phyloP scores from a whole-genome alignment of 2,888 invertebrate species.

The Cryptus armator region DNA sequence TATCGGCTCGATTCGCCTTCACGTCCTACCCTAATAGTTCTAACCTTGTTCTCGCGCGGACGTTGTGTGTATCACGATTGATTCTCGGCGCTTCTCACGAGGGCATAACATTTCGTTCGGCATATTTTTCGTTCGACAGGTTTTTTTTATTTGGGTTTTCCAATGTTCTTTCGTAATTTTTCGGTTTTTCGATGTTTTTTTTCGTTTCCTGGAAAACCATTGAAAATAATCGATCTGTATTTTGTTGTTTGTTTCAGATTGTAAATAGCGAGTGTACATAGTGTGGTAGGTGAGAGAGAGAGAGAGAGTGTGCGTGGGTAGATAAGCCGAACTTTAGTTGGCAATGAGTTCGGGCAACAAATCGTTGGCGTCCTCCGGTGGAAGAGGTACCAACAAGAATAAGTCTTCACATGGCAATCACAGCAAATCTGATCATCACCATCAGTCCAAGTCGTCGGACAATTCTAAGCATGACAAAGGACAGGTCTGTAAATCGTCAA shows the following conservation, averaged over 20 bases:
- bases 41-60: slow-evolving; percentile 53
- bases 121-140: background rate
- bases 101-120: background rate
- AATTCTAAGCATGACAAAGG: slow-evolving; percentile 82
- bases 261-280: slow-evolving; percentile 94
- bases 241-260: slow-evolving; percentile 87
- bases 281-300: slow-evolving; percentile 86
- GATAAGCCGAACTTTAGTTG: slow-evolving; percentile 81
- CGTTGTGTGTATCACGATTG: slow-evolving; percentile 19
- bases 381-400: slow-evolving; percentile 81
- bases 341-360: slow-evolving; percentile 84
- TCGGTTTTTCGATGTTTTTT: background rate
- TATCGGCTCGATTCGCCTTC: slow-evolving; percentile 39
- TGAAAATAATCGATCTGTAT: background rate
- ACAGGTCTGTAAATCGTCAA: slow-evolving; percentile 76
- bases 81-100: background rate
- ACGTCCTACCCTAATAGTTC: slow-evolving; percentile 65
- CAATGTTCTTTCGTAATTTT: no score
- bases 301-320: slow-evolving; percentile 66
- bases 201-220: background rate
- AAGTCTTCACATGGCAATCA: slow-evolving; percentile 82
- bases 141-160: background rate
- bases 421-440: slow-evolving; percentile 83
- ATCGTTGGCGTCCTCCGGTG: slow-evolving; percentile 82
- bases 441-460: slow-evolving; percentile 82